phyloP scores from a whole-genome alignment of 2,113 vertebrate genomes.

The Speoplatyrhinus poulsoni region DNA sequence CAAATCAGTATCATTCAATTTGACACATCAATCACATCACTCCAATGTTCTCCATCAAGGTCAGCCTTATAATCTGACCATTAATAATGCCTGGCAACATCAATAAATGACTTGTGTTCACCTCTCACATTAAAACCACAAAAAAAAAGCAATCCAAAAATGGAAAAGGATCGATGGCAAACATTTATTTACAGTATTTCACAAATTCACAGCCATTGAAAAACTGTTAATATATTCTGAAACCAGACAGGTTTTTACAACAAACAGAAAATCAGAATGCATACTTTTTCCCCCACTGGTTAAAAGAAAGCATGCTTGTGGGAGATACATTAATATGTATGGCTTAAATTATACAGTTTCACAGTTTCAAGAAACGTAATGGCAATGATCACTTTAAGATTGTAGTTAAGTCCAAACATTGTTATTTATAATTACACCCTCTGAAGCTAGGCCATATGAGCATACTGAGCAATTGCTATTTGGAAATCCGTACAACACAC shows the following conservation, averaged over 20 bases:
- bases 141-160: not conserved
- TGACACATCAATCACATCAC: no score
- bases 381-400: not conserved
- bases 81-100: no score
- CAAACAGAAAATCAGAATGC: conserved; percentile 16
- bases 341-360: conserved; percentile 56
- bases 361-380: conserved; percentile 7
- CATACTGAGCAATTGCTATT: not conserved
- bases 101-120: no score
- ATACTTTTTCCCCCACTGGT: conserved; percentile 3
- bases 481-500: conserved; percentile 14
- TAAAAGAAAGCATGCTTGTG: conserved; percentile 8
- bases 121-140: not conserved
- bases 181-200: conserved; percentile 64
- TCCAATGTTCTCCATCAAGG: no score
- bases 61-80: no score
- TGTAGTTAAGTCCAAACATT: not conserved
- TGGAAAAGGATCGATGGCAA: not conserved
- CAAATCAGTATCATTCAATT: no score
- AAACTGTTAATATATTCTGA: conserved; percentile 20
- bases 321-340: conserved; percentile 39
- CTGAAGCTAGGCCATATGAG: not conserved
- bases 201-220: conserved; percentile 38
- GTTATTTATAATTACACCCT: not conserved
- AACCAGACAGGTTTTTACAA: conserved; percentile 24